phyloP scores from a whole-genome alignment of 64 coral and sea anemone genomes.

The Pocillopora damicornis region DNA sequence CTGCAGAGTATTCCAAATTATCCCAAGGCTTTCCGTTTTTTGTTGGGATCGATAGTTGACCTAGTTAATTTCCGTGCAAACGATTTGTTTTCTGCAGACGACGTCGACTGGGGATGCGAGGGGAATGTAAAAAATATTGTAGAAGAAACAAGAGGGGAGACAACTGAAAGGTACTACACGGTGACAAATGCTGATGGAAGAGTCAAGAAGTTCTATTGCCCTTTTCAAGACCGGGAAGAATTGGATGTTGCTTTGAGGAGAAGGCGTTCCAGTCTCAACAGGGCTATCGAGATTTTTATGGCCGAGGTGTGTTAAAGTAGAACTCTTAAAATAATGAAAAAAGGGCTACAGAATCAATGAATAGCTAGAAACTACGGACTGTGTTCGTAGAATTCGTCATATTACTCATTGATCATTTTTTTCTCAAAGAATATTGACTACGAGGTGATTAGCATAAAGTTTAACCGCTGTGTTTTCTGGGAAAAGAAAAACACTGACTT shows the following conservation, averaged over 20 bases:
- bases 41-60: conserved; percentile 27
- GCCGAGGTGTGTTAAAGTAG: background rate
- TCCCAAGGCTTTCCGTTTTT: conserved; percentile 48
- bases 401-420: too few relatives aligned
- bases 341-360: too few relatives aligned
- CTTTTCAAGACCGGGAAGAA: background rate
- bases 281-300: conserved; percentile 26
- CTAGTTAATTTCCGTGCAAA: conserved; percentile 51
- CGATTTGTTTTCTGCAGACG: conserved; percentile 35
- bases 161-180: background rate
- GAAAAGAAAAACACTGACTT: too few relatives aligned
- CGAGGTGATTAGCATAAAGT: too few relatives aligned
- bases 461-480: too few relatives aligned
- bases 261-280: background rate
- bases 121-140: background rate
- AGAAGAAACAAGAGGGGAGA: background rate
- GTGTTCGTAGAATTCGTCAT: too few relatives aligned
- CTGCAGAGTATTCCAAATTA: conserved; percentile 27
- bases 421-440: too few relatives aligned
- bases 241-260: conserved; percentile 1
- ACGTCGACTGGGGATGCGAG: background rate
- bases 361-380: too few relatives aligned
- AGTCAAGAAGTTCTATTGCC: conserved; percentile 2
- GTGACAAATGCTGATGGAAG: background rate
- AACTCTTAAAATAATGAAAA: too few relatives aligned